phyloP scores from a whole-genome alignment of 1,140 invertebrate genomes.

The Acromyrmex heyeri region DNA sequence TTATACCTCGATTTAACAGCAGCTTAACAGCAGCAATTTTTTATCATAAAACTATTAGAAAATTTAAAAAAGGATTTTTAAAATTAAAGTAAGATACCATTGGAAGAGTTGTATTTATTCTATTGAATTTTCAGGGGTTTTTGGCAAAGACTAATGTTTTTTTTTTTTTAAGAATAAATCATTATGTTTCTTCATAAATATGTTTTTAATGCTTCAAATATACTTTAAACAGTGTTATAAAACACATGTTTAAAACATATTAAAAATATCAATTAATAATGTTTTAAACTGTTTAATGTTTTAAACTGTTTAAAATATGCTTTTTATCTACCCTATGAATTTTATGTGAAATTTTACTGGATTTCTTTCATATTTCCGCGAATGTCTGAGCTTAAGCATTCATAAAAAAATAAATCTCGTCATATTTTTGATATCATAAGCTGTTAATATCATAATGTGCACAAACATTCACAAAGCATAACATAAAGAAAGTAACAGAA shows the following conservation, averaged over 20 bases:
- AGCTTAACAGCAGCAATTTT: not conserved
- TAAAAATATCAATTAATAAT: too few species aligned
- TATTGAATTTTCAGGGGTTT: too few species aligned
- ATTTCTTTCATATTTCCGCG: conserved; percentile 4
- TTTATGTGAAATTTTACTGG: not conserved
- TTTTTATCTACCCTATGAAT: not conserved
- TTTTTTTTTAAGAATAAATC: too few species aligned
- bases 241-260: too few species aligned
- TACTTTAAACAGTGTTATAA: too few species aligned
- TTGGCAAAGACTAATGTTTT: too few species aligned
- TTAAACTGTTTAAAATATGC: too few species aligned
- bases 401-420: not conserved
- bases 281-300: too few species aligned
- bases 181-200: too few species aligned
- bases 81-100: not conserved
- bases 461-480: not conserved
- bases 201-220: too few species aligned
- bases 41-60: not conserved
- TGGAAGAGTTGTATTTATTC: not conserved
- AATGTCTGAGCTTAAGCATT: not conserved
- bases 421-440: conserved; percentile 4
- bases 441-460: conserved; percentile 18
- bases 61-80: not conserved
- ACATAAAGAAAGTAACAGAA: conserved; percentile 18
- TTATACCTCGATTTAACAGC: not conserved